Evolutionary conservation across 2,113 vertebrate species (phyloP).

Genomic region (Boulengeromyrus knoepffleri): DNA sequence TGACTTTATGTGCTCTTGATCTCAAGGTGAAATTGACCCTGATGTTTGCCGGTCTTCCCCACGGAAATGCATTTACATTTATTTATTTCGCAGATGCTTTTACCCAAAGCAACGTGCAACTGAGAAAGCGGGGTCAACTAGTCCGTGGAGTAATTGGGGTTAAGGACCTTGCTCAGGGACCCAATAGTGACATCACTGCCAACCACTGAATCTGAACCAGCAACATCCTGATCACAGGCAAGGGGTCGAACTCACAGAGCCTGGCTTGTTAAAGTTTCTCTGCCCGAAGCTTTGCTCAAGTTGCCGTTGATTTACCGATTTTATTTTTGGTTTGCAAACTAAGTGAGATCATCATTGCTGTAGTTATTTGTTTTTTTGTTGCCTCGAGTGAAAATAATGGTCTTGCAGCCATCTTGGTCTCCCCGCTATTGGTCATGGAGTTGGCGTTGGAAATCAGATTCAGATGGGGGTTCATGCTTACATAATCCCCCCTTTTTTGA

Average conservation of each 20-base stretch:
- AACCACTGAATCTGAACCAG: neutral
- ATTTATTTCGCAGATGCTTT: neutral
- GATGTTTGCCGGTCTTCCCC: neutral
- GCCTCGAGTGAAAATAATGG: neutral
- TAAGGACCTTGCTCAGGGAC: neutral
- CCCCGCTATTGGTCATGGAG: neutral
- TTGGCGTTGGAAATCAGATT: slow-evolving; percentile 12
- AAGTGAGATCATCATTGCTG: neutral
- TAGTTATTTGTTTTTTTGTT: neutral
- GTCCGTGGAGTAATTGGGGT: neutral
- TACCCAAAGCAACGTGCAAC: neutral
- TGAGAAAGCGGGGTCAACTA: neutral
- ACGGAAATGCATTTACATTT: neutral
- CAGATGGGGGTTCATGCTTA: neutral
- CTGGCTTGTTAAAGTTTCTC: neutral
- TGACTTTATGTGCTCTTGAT: neutral
- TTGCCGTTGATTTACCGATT: neutral
- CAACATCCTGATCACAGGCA: neutral
- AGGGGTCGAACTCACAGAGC: neutral
- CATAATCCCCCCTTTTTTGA: neutral
- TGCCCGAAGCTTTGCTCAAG: neutral
- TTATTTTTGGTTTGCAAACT: neutral
- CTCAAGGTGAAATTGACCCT: neutral
- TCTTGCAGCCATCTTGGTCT: neutral
- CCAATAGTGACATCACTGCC: neutral